Base-by-base conservation (phyloP, 1,140 invertebrate genomes). In the Cyphomyrmex costatus region DNA sequence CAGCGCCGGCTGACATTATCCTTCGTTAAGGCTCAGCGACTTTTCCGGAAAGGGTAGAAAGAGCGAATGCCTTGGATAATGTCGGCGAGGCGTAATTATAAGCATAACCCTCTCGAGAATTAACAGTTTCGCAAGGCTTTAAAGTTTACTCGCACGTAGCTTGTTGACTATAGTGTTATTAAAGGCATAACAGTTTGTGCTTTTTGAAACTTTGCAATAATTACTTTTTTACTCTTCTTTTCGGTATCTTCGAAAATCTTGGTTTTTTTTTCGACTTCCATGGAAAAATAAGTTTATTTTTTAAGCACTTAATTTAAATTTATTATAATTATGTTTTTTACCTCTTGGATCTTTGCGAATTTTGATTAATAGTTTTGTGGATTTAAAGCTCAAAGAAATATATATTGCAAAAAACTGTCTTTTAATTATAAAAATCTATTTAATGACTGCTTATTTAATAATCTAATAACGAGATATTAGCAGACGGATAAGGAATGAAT, bases 41-140 rank as follows among this genome's bases (percentile, higher is more conserved):
- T 78, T 21, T 4, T 30, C 27, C 42, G 12, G 66, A 80, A 66
- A 24, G 76, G 58, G 51, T 74, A 27, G 53, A 56, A 80, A 70
- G 74, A 78, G 65, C 70, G 33, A 71, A 33, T 71, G 66, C 61
- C 58, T 30, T 12, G 65, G 53, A 77, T 83, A 88, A 88, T 80
- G 77, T 46, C 58, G 70, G 51, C 21, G 30, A 58, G 30, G 27
- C 49, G 51, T 88, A 88, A 88, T 88, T 86, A 78, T 76, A 68
- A 89, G 51, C 68, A 51, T 88, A 76, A 60, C 61, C 56, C 82
- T 56, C 60, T 61, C 24, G 82, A 46, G 68, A n/a, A 46, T 71
- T 65, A 74, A 68, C 27, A 83, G 53, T 61, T 56, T 60, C 42
- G 36, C 30, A 49, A 83, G 53, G 19, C 68, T 80, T 79, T 82